Conservation (phyloP, 2,113 vertebrate genomes). For the human (Homo sapiens) region GRCh38 chr6:87792001-87792500, state of each 20-base stretch:
- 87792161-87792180: not conserved
- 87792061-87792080: too few species aligned
- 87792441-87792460: not conserved
- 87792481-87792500: not conserved
- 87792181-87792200: not conserved
- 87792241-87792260: not conserved
- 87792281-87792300: not conserved
- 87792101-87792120: not conserved
- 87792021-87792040: too few species aligned
- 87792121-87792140: not conserved
- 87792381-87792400: not conserved
- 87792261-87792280: not conserved
- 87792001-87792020: too few species aligned
- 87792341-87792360: not conserved
- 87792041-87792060: too few species aligned
- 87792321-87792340: not conserved
- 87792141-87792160: slow-evolving; percentile 13
- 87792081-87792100: not conserved
- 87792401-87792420: not conserved
- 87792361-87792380: not conserved
- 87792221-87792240: not conserved
- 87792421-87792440: not conserved
- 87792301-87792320: not conserved
- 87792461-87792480: not conserved
- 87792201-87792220: not conserved